phyloP scores from a whole-genome alignment of 2,888 invertebrate genomes.

The Drosophila kanekoi region DNA sequence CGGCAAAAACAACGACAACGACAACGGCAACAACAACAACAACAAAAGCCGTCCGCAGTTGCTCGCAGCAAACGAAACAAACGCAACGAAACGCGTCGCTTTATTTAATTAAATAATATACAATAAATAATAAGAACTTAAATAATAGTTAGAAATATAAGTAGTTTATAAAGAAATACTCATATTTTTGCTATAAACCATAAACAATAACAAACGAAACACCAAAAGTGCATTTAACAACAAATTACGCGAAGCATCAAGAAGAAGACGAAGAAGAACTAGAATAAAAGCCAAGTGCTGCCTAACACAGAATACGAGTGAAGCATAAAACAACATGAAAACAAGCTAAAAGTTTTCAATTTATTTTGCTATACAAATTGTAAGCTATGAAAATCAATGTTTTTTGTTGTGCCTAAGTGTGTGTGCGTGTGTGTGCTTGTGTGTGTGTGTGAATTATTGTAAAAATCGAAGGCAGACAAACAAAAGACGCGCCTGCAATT shows the following conservation, averaged over 20 bases:
- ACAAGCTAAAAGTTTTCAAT: constrained; percentile 45
- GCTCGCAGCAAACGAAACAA: constrained; percentile 37
- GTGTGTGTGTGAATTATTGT: constrained; percentile 39
- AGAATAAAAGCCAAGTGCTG: constrained; percentile 28
- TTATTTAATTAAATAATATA: constrained; percentile 31
- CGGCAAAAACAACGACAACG: constrained; percentile 27
- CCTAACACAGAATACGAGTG: constrained; percentile 18
- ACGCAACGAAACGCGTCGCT: constrained; percentile 63
- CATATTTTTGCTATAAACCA: constrained; percentile 68
- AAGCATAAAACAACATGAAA: constrained; percentile 25
- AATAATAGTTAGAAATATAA: constrained; percentile 9
- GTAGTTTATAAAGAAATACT: constrained; percentile 42
- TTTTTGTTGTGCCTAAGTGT: constrained; percentile 15
- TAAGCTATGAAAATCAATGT: constrained; percentile 66
- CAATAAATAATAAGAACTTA: constrained; percentile 19
- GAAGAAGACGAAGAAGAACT: neutral
- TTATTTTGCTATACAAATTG: constrained; percentile 42
- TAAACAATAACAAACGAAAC: constrained; percentile 31
- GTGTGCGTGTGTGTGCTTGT: constrained; percentile 8
- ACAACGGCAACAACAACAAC: constrained; percentile 5
- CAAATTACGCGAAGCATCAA: constrained; percentile 5
- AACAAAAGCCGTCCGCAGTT: constrained; percentile 44
- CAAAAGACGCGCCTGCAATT: constrained; percentile 59
- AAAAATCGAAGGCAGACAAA: constrained; percentile 81
- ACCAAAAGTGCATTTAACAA: constrained; percentile 75